Evolutionary conservation across 2,797 vertebrate genomes (phyloP), one percentile per base, ranked within the genome.

Genomic region (Callimico goeldii): DNA sequence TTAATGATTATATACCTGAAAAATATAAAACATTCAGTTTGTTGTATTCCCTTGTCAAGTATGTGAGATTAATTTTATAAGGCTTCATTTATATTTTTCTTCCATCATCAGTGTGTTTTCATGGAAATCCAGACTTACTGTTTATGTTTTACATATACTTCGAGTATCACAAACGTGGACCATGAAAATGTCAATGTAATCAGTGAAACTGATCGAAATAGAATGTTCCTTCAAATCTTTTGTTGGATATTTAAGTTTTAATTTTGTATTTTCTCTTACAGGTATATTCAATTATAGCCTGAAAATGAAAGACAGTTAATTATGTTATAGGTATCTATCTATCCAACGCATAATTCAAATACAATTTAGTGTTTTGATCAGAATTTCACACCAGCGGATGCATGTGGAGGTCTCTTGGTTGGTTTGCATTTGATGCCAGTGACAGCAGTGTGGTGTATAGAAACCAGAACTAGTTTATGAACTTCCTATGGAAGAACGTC

Each of bases 41-140:
- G 26, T 96, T n/a, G 39, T 93, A 33, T 30, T 88, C 58, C 30
- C 88, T 72, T n/a, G 20, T 55, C 70, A 83, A n/a, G n/a, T n/a
- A n/a, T 73, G 36, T 46, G 20, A 80, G 26, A 46, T 75, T 79
- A 11, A 48, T 41, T 91, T 87, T 79, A 52, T 67, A 52, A 79
- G 46, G 48, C 36, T 28, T n/a, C 6, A 33, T 46, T 52, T 67
- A 4, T 88, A 10, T 88, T 67, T 94, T 75, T 30, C 52, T 48
- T 70, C 91, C 28, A n/a, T 88, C 55, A 26, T 61, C 41, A 46
- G 0, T 72, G 36, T 77, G 12, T 17, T 75, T 46, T 46, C 64
- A 30, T 87, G 46, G 30, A 92, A 46, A 91, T 92, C 24, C 39
- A 72, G 14, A 72, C 64, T 83, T 72, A 30, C 2, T 20, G 0